Evolutionary conservation across 2,113 vertebrate genomes (phyloP), one percentile per base, ranked within the genome.

Genomic region (Helogale parvula): DNA sequence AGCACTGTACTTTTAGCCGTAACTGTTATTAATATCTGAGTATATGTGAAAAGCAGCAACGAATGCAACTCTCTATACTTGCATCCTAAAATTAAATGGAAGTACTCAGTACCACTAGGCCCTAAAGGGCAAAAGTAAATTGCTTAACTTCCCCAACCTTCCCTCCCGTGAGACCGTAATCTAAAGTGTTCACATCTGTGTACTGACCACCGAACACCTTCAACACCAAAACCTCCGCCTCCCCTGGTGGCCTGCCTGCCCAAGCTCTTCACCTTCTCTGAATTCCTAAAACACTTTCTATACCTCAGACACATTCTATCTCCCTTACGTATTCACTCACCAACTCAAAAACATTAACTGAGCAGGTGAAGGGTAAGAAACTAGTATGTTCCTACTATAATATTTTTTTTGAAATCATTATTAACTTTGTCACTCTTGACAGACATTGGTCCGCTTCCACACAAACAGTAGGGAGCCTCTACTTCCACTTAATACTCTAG

Each of bases 11-110:
- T 94, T 95, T 93, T 72, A 97, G 69, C 57, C 68, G 91, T 54
- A 88, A 96, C 92, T 50, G 6, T 88, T 93, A 97, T 94, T 77
- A 96, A 91, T 81, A 92, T 94, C 71, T 93, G 63, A 66, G 17
- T 76, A 33, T 85, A 86, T 45, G 1, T 86, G 33, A 91, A 94
- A 83, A 93, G 85, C 31, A 83, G 69, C 91, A 97, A 97, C 33
- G 45, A 97, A 82, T 50, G 50, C 60, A 95, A 96, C 52, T 88
- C 94, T 81, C n/a, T 81, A 41, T 84, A 33, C 52, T 54, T 54
- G 52, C 6, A 93, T 57, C 66, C 68, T 79, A 88, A 93, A 95
- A 79, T 85, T 50, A 45, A 89, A 91, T 35, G 17, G 9, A 84
- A 83, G 8, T 65, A 33, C 71, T 96, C 63, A 35, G 10, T 3